Evolutionary conservation across 2,888 invertebrate species (phyloP), one percentile per base, ranked within the genome.

Genomic region (Torymus auratus): DNA sequence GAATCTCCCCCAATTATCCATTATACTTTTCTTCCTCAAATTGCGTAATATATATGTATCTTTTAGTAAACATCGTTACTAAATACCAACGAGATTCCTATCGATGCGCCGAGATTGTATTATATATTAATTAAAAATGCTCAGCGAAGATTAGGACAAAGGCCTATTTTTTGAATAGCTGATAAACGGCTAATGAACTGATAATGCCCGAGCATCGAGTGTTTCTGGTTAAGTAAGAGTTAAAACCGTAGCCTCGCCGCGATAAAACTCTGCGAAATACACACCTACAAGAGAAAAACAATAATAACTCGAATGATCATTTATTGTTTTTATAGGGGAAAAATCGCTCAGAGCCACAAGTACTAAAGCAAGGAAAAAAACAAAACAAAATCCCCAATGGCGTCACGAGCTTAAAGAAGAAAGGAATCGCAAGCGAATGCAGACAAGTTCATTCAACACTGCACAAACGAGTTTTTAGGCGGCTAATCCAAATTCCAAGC

Each of bases 161-260:
- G 64, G 62, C 55, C 15, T 73, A 64, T 41, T 62, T 60, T 71
- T 72, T 53, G 52, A 60, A 60, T 53, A 11, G 11, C 53, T 53
- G 72, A 72, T 62, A 62, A 62, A 61, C 28, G 53, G 53, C 72
- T 41, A 56, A 69, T 56, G 56, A 56, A 69, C 55, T 15, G 14
- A 56, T 69, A 69, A 11, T 28, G 28, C 14, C 11, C 56, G 55
- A 67, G 67, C 53, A 23, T 69, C 56, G 55, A 56, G 56, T 55
- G n/a, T 56, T 56, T 58, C 10, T 7, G 10, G 53, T 67, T 67
- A 67, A 67, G 53, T 67, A 67, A 67, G 67, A 67, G 53, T 67
- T 67, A 28, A 56, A 56, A 69, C 15, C 15, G 53, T 23, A 67
- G 56, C 13, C 7, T 68, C 14, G 55, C 55, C 61, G 61, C 71